phyloP scores from a whole-genome alignment of 2,888 invertebrate genomes.

The Scaptomyza caliginosa region DNA sequence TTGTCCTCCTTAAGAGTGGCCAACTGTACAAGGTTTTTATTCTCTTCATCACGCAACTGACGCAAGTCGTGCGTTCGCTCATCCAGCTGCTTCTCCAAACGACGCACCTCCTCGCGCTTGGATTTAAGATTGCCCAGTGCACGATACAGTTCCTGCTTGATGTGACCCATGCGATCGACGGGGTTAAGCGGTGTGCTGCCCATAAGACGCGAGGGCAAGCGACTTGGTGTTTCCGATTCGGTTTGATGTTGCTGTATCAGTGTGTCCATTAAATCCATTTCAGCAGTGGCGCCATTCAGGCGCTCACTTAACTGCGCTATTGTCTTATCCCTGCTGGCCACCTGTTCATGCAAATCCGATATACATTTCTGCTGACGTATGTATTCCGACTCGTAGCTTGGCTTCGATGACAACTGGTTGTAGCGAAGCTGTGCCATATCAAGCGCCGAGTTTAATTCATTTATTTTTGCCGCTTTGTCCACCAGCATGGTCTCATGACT shows the following conservation, averaged over 20 bases:
- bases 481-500: constrained; percentile 87
- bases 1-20: constrained; percentile 81
- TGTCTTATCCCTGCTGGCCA: constrained; percentile 77
- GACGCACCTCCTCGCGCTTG: constrained; percentile 85
- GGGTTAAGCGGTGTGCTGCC: constrained; percentile 81
- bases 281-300: constrained; percentile 79
- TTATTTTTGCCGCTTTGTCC: constrained; percentile 87
- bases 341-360: constrained; percentile 77
- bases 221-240: constrained; percentile 63
- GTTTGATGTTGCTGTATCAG: constrained; percentile 80
- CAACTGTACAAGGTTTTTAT: constrained; percentile 79
- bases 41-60: constrained; percentile 80
- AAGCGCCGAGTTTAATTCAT: constrained; percentile 86
- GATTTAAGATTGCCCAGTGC: constrained; percentile 84
- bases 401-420: constrained; percentile 80
- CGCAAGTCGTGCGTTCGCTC: constrained; percentile 77
- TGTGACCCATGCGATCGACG: constrained; percentile 83
- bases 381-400: constrained; percentile 80
- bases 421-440: constrained; percentile 86
- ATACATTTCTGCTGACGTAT: constrained; percentile 75
- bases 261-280: constrained; percentile 82
- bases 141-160: constrained; percentile 84
- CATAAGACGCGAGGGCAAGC: constrained; percentile 52
- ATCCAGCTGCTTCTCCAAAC: constrained; percentile 82
- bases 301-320: constrained; percentile 77